Percentiles rank a stretch among this genome's conserved stretches.
These are phyloP conservation scores for Trididemnum nubilum DNA, from an alignment of 23 tunicate genomes.

Conservation along the genomic window DNA sequence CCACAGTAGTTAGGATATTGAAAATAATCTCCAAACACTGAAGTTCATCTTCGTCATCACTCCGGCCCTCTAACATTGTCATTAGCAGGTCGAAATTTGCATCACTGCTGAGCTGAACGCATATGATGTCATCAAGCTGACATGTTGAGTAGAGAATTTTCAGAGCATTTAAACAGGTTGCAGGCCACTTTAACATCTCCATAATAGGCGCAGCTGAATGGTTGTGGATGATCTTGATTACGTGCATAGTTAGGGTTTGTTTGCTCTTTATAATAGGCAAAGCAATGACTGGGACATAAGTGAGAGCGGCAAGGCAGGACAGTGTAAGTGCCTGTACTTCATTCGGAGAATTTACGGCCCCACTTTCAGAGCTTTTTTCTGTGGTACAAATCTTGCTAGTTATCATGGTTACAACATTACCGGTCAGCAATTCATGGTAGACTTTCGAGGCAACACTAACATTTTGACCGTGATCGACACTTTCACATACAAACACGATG, in stretches of 20 bases:
- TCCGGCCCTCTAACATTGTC: slow-evolving; percentile 4
- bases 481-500: slow-evolving; percentile 74
- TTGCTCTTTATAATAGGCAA: slow-evolving; percentile 42
- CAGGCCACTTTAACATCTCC: slow-evolving; percentile 6
- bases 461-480: slow-evolving; percentile 77
- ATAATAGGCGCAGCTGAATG: background rate
- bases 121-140: slow-evolving; percentile 34
- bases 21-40: slow-evolving; percentile 61
- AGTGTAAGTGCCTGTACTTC: slow-evolving; percentile 41
- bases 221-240: slow-evolving; percentile 16
- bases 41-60: slow-evolving; percentile 24
- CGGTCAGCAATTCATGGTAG: slow-evolving; percentile 24
- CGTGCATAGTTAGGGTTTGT: slow-evolving; percentile 7
- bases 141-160: slow-evolving; percentile 55
- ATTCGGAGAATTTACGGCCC: background rate
- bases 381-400: background rate
- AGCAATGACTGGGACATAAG: slow-evolving; percentile 73
- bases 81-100: slow-evolving; percentile 10
- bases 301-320: slow-evolving; percentile 63
- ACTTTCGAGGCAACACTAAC: slow-evolving; percentile 35
- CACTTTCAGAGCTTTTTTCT: background rate
- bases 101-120: slow-evolving; percentile 6
- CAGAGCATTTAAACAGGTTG: slow-evolving; percentile 39
- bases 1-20: slow-evolving; percentile 45
- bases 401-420: slow-evolving; percentile 41